Evolutionary conservation across 2,888 invertebrate genomes (phyloP).

Genomic region (Himalopsyche kuldschensis): DNA sequence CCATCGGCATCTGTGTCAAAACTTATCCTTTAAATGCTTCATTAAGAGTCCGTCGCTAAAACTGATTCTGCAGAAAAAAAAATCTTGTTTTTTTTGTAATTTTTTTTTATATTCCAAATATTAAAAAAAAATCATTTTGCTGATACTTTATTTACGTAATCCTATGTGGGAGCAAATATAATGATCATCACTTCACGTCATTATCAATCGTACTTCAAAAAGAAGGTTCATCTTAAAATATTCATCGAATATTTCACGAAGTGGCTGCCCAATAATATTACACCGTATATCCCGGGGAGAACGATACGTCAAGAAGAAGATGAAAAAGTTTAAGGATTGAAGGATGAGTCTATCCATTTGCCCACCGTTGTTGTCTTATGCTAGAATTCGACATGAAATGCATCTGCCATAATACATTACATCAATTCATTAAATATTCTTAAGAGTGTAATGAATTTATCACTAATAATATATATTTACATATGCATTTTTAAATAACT

Average conservation of each 20-base stretch:
- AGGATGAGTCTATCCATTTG: not conserved
- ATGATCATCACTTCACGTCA: conserved; percentile 3
- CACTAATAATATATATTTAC: too few species aligned
- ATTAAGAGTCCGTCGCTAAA: too few species aligned
- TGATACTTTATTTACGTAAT: not conserved
- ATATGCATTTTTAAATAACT: too few species aligned
- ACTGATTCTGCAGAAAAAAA: too few species aligned
- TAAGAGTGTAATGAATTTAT: too few species aligned
- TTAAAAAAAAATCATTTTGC: not conserved
- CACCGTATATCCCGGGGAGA: not conserved
- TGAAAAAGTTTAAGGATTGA: not conserved
- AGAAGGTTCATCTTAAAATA: not conserved
- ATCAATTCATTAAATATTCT: too few species aligned
- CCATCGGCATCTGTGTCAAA: too few species aligned
- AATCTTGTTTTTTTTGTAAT: too few species aligned
- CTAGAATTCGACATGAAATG: not conserved
- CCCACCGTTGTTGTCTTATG: not conserved
- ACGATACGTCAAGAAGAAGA: conserved; percentile 40
- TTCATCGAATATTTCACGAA: not conserved
- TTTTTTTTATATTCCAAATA: too few species aligned
- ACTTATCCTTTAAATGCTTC: too few species aligned
- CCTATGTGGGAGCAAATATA: conserved; percentile 2
- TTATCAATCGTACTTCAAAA: not conserved
- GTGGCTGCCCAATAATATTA: not conserved
- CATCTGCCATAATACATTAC: too few species aligned